A percentile compares a stretch with the other conserved stretches of the same genome.
Conservation (phyloP, 2,888 invertebrate species). For the Gryllus longicercus region DNA sequence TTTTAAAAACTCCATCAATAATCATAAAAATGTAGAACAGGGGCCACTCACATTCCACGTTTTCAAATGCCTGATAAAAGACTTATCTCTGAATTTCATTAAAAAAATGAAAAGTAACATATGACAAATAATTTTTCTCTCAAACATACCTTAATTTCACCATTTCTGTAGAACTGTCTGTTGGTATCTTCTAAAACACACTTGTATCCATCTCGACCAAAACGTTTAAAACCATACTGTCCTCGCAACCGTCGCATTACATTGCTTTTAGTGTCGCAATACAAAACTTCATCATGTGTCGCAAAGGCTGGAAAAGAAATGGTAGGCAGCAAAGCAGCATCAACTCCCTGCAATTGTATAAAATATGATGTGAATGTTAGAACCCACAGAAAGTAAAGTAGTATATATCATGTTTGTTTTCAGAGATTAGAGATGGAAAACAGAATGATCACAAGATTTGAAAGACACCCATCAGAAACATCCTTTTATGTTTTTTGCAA, state of each 20-base stretch:
- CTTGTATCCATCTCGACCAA: slow-evolving; percentile 90
- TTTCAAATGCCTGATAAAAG: slow-evolving; percentile 75
- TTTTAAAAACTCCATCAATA: slow-evolving; percentile 89
- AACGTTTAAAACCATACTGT: slow-evolving; percentile 89
- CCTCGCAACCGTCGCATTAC: slow-evolving; percentile 78
- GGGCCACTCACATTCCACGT: slow-evolving; percentile 97
- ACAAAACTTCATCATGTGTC: slow-evolving; percentile 90
- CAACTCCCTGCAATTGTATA: slow-evolving; percentile 69
- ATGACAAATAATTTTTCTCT: neutral
- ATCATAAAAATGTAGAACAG: slow-evolving; percentile 93
- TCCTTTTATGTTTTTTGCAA: no score
- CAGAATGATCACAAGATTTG: no score
- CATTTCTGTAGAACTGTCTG: slow-evolving; percentile 74
- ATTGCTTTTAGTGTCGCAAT: slow-evolving; percentile 81
- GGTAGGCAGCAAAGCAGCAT: slow-evolving; percentile 85
- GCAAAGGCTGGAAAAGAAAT: slow-evolving; percentile 98
- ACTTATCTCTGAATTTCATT: neutral
- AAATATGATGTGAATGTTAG: slow-evolving; percentile 26
- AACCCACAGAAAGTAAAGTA: slow-evolving; percentile 21
- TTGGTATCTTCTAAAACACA: slow-evolving; percentile 80
- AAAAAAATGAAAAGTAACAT: neutral
- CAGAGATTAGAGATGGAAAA: no score
- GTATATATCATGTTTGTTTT: slow-evolving; percentile 7
- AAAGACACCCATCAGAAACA: no score
- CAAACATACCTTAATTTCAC: slow-evolving; percentile 72